Evolutionary conservation across 1,140 invertebrate species (phyloP).

Genomic region (Neodiprion virginianus): DNA sequence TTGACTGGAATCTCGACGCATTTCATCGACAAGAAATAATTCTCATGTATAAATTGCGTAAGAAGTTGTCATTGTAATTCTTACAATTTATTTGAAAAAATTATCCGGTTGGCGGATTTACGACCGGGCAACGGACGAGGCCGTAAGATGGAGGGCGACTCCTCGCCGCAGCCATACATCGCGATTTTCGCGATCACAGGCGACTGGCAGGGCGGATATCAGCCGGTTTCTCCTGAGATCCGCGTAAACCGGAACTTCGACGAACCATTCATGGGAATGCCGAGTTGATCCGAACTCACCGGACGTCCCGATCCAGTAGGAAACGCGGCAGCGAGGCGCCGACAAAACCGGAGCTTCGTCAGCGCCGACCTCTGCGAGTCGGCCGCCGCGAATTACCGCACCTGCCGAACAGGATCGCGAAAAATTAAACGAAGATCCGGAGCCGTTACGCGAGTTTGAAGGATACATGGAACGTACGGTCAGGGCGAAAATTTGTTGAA

Average conservation of each 20-base stretch:
- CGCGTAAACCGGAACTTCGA: conserved; percentile 51
- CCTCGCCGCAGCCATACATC: conserved; percentile 51
- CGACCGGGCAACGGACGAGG: not conserved
- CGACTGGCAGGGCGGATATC: conserved; percentile 50
- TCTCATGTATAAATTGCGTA: no score
- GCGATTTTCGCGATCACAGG: conserved; percentile 38
- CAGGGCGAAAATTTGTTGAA: no score
- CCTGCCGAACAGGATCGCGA: conserved; percentile 34
- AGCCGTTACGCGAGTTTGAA: no score
- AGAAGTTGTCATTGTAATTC: no score
- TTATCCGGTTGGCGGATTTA: conserved; percentile 16
- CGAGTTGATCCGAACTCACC: not conserved
- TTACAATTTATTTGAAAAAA: no score
- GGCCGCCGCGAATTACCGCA: conserved; percentile 46
- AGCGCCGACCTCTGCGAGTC: conserved; percentile 45
- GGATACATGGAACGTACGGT: no score
- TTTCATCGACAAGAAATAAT: no score
- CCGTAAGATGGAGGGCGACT: conserved; percentile 47
- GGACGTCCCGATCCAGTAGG: conserved; percentile 27
- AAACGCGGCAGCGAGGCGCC: conserved; percentile 46
- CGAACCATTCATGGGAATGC: conserved; percentile 3
- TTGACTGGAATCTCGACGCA: no score
- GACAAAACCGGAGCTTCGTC: conserved; percentile 45
- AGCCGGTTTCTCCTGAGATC: conserved; percentile 44
- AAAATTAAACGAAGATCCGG: no score